These are phyloP conservation scores for Megalops cyprinoides DNA, from an alignment of 2,797 vertebrate species.

Conservation along the genomic window DNA sequence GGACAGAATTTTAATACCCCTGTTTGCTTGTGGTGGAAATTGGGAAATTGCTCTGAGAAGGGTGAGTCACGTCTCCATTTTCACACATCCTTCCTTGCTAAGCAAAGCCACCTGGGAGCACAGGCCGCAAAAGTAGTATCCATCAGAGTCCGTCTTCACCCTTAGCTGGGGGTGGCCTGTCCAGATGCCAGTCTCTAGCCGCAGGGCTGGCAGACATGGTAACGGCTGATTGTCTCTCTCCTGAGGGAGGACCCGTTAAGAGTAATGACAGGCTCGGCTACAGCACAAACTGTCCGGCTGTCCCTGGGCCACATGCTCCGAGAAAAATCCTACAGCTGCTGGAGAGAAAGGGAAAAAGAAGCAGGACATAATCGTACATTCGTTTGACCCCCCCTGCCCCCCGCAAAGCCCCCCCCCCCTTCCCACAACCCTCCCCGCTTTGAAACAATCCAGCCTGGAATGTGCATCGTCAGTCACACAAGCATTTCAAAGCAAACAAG, in stretches of 20 bases:
- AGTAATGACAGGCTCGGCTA: neutral
- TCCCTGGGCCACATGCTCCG: neutral
- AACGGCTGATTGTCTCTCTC: neutral
- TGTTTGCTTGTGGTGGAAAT: conserved; percentile 2
- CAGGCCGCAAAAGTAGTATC: neutral
- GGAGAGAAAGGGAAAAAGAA: neutral
- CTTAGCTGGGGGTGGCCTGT: neutral
- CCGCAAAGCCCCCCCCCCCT: neutral
- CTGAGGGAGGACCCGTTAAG: neutral
- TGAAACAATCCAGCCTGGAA: neutral
- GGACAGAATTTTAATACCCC: neutral
- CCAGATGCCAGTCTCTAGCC: neutral
- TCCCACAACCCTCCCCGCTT: neutral
- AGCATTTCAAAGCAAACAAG: conserved; percentile 10
- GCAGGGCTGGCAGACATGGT: neutral
- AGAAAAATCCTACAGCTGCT: neutral
- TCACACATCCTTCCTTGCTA: neutral
- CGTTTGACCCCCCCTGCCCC: neutral
- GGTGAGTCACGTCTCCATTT: neutral
- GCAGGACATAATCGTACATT: neutral
- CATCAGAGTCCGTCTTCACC: neutral
- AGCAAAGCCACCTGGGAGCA: neutral
- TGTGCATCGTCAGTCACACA: neutral
- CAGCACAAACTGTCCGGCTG: neutral
- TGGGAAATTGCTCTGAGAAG: neutral